Percentiles rank a stretch among this genome's conserved stretches.
Evolutionary conservation across 2,888 invertebrate genomes (phyloP).

Genomic region (Noctua comes): DNA sequence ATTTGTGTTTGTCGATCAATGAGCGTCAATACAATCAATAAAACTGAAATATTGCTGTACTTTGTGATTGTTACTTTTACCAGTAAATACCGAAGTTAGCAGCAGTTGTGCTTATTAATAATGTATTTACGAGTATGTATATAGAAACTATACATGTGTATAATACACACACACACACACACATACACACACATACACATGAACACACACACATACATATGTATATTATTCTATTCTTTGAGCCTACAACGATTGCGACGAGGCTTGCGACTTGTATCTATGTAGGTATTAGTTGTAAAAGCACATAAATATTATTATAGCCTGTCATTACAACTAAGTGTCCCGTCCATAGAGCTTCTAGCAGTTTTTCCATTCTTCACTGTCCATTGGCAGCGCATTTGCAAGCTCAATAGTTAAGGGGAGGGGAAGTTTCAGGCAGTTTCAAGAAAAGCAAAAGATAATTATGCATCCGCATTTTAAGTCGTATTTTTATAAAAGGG

Average conservation of each 20-base stretch:
- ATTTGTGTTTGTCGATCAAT: constrained; percentile 21
- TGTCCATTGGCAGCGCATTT: background rate
- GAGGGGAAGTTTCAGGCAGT: too few relatives aligned
- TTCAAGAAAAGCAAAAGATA: background rate
- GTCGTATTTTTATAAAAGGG: background rate
- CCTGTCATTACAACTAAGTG: background rate
- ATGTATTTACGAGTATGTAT: background rate
- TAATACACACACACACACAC: too few relatives aligned
- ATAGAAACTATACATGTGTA: background rate
- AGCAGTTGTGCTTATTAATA: background rate
- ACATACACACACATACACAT: too few relatives aligned
- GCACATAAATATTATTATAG: background rate
- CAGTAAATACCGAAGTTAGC: constrained; percentile 11
- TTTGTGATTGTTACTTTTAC: constrained; percentile 16
- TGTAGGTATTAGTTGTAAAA: too few relatives aligned
- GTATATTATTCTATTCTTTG: background rate
- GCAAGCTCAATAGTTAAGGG: background rate
- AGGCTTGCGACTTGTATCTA: too few relatives aligned
- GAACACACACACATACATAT: too few relatives aligned
- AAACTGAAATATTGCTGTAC: background rate
- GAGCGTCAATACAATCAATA: background rate
- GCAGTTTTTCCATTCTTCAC: background rate
- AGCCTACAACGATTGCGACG: too few relatives aligned
- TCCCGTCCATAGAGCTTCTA: background rate
- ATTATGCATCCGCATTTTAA: background rate